Conservation (phyloP, 2,113 vertebrate species). For the Lophochroa leadbeateri region DNA sequence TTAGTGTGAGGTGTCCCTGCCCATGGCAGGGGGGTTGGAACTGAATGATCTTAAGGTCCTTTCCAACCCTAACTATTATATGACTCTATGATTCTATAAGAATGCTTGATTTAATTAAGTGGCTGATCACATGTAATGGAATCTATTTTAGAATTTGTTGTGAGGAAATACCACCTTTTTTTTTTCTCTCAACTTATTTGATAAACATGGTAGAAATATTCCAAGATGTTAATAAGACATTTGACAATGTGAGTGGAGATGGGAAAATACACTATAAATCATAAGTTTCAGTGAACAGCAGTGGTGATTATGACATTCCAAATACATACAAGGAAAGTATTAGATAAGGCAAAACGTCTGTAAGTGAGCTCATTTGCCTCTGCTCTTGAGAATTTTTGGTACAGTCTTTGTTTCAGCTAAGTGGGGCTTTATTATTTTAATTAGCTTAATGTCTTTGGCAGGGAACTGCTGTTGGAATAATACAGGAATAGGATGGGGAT, state of each 20-base stretch:
- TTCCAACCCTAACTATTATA: no score
- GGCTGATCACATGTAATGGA: background rate
- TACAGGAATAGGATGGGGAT: background rate
- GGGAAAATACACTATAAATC: background rate
- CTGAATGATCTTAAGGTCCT: no score
- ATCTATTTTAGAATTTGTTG: background rate
- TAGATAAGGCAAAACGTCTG: background rate
- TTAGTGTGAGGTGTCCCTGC: no score
- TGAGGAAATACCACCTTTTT: background rate
- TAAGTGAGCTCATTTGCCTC: background rate
- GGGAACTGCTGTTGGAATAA: conserved; percentile 17
- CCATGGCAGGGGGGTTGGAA: no score
- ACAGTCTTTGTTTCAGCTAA: conserved; percentile 38
- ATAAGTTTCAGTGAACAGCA: background rate
- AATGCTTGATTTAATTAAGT: background rate
- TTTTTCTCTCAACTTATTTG: background rate
- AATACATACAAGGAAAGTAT: background rate
- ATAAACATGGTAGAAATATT: background rate
- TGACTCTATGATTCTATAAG: background rate
- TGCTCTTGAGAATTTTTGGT: background rate
- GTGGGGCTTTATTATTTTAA: conserved; percentile 54
- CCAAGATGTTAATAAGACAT: background rate
- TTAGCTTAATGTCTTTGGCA: conserved; percentile 41
- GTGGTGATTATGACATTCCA: background rate
- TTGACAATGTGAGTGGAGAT: background rate